Percentiles rank a stretch among this genome's conserved stretches.
Conservation (phyloP, 2,888 invertebrate species). For the Hemicrepidius hirtus region DNA sequence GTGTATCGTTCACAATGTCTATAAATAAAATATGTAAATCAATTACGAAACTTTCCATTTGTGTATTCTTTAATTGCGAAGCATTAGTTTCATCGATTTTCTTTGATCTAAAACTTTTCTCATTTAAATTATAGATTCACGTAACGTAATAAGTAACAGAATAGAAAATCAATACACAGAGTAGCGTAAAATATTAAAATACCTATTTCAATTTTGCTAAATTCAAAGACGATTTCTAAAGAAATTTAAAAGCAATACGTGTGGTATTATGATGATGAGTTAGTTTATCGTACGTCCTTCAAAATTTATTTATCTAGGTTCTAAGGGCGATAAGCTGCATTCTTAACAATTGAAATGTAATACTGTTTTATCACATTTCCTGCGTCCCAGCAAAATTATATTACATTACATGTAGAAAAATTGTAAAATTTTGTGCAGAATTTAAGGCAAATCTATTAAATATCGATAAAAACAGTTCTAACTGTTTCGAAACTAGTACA, state of each 20-base stretch:
- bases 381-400: background rate
- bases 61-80: no score
- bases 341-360: background rate
- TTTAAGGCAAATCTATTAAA: no score
- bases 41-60: slow-evolving; percentile 3
- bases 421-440: no score
- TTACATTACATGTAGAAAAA: no score
- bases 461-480: no score
- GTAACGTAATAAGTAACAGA: no score
- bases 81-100: no score
- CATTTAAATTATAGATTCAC: no score
- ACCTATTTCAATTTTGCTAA: background rate
- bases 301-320: slow-evolving; percentile 9
- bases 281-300: slow-evolving; percentile 13
- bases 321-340: slow-evolving; percentile 5
- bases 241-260: background rate
- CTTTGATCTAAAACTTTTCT: no score
- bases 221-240: background rate
- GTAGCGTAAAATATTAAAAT: no score
- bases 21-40: slow-evolving; percentile 62
- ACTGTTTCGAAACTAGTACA: no score
- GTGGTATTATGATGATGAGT: background rate
- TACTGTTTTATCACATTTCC: background rate
- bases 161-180: no score
- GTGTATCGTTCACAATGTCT: slow-evolving; percentile 67